phyloP scores from a whole-genome alignment of 2,888 invertebrate genomes.

The Amphipyra berbera region DNA sequence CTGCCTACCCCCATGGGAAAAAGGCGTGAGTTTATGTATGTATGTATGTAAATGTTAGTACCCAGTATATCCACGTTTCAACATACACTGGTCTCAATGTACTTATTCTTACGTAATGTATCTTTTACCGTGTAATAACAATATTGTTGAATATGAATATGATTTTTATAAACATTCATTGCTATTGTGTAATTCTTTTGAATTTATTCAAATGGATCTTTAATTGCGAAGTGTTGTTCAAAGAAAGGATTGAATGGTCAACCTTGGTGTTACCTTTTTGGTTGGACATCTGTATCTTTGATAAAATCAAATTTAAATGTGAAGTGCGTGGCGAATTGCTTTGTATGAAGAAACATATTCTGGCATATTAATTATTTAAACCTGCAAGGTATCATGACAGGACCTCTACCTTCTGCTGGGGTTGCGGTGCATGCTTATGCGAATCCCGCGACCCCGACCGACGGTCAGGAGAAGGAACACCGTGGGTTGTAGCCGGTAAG shows the following conservation, averaged over 20 bases:
- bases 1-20: too few species aligned
- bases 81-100: conserved; percentile 8
- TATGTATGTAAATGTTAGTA: too few species aligned
- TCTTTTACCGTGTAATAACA: conserved; percentile 47
- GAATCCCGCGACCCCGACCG: too few species aligned
- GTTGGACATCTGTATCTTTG: conserved; percentile 28
- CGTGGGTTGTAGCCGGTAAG: too few species aligned
- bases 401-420: too few species aligned
- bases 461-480: too few species aligned
- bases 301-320: conserved; percentile 10
- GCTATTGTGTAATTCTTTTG: conserved; percentile 47
- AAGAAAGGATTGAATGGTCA: conserved; percentile 39
- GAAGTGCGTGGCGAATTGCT: conserved; percentile 1
- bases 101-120: conserved; percentile 30
- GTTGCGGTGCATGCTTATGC: too few species aligned
- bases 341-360: neutral
- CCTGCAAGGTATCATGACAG: neutral
- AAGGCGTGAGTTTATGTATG: too few species aligned
- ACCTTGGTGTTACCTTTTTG: conserved; percentile 37
- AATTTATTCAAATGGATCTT: conserved; percentile 54
- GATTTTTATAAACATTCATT: conserved; percentile 30
- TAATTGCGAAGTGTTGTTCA: conserved; percentile 47
- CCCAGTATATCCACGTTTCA: neutral
- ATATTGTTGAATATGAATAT: conserved; percentile 55
- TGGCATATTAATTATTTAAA: neutral